Conservation (phyloP, 2,888 invertebrate species). For the Synanthedon formicaeformis region DNA sequence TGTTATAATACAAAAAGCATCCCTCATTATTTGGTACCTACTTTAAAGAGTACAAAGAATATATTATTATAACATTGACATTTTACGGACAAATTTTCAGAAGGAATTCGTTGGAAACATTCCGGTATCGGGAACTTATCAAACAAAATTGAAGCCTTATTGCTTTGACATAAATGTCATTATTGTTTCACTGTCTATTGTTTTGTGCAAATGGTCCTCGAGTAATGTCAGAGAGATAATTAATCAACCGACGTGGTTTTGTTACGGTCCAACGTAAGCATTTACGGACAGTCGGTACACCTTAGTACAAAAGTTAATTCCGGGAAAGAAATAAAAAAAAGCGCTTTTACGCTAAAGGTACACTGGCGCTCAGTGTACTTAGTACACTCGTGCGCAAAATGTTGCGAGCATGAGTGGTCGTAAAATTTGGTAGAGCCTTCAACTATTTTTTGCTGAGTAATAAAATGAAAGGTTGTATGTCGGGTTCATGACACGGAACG, state of each 20-base stretch:
- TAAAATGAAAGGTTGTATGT: conserved; percentile 1
- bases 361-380: conserved; percentile 6
- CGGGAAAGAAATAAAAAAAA: conserved; percentile 16
- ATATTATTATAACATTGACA: no score
- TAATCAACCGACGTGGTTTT: conserved; percentile 18
- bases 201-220: neutral
- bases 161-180: neutral
- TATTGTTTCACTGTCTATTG: neutral
- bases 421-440: neutral
- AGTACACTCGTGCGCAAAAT: conserved; percentile 1
- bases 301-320: conserved; percentile 19
- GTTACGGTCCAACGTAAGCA: conserved; percentile 10
- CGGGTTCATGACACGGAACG: neutral
- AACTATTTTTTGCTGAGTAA: neutral
- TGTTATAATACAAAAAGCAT: no score
- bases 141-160: neutral
- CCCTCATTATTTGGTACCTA: no score
- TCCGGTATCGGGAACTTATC: no score
- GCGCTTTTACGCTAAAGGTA: conserved; percentile 12
- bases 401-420: neutral
- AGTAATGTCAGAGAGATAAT: conserved; percentile 11
- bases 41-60: no score
- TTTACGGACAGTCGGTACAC: neutral
- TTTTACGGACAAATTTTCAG: no score
- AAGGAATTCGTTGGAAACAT: no score